Evolutionary conservation across 2,797 vertebrate species (phyloP), one percentile per base, ranked within the genome.

Genomic region (Melanogrammus aeglefinus): DNA sequence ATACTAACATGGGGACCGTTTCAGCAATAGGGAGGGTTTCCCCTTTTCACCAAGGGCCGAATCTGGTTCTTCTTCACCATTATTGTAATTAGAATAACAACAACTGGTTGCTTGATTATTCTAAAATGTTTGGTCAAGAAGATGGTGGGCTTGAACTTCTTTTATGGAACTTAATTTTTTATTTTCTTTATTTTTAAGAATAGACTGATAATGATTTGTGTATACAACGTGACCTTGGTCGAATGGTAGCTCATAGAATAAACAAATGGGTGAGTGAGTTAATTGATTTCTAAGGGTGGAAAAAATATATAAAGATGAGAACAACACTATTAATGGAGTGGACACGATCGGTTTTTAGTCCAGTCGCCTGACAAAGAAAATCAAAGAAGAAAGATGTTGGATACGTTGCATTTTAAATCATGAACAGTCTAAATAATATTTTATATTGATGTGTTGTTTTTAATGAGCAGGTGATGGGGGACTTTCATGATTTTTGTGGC

Each of bases 391-490:
- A 27, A 21, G 12, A 80, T 79, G 75, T 76, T 78, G 18, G 72
- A 18, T 88, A 81, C 77, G 47, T 6, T 85, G 75, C 80, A 84
- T 85, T 76, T 78, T 9, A 76, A 87, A 80, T 29, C 69, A 83
- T 70, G 69, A 81, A 86, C 21, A 18, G 57, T 75, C 78, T 80
- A 71, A 80, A 81, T 74, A 79, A 33, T 38, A 0, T 92, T 91
- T 92, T 91, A 75, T 88, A 91, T 79, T 75, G 38, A 80, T 21
- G 24, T 47, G 29, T 63, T 85, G 82, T 87, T 93, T 91, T 91
- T 87, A 89, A 86, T 83, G 10, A 71, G n/a, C 0, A n/a, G 57
- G n/a, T n/a, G 57, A 24, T n/a, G 57, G n/a, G n/a, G 2, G 51
- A 47, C 44, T 57, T 57, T 0, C 4, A 57, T 21, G 16, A 57